Evolutionary conservation across 1,140 invertebrate species (phyloP), one percentile per base, ranked within the genome.

Genomic region (Teleopsis dalmanni): DNA sequence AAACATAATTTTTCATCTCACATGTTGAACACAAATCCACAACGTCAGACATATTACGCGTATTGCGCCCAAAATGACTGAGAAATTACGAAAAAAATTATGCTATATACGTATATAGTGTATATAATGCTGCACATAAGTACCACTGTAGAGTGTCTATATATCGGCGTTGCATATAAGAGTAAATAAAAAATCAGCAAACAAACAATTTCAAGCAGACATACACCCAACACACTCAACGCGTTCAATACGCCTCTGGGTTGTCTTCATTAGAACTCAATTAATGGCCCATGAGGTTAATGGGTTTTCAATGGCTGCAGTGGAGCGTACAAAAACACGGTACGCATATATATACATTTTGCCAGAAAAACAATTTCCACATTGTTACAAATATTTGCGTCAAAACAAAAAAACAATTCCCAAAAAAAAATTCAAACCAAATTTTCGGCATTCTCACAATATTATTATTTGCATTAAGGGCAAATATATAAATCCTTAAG

Each of bases 211-310:
- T 16, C 16, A 19, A 14, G n/a, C 11, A 37, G 21, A 37, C 16
- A 16, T 16, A 3, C 21, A 1, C 16, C 16, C 16, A 5, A 5
- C 4, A 6, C 35, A 18, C 11, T 19, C 18, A 3, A 16, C 10
- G 6, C 11, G 3, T 1, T 18, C 21, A 23, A 26, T 4, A 23
- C 21, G 5, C 29, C 6, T 6, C 43, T 35, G 11, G 34, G 29
- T 21, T 16, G 19, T 2, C 31, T 46, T 36, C 21, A 25, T 25
- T 35, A 25, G 33, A 16, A 46, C 29, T 36, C 29, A 46, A 46
- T 36, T 46, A 46, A 26, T 34, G 18, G 31, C 11, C 18, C 13
- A 14, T 35, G 33, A 19, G 22, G 33, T 35, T 46, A 46, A 46
- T 46, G 44, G 31, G 18, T 46, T 33, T 45, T 25, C 29, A 34